Evolutionary conservation across 2,113 vertebrate genomes (phyloP), one percentile per base, ranked within the genome.

Genomic region (Chamaetylas fuelleborni): DNA sequence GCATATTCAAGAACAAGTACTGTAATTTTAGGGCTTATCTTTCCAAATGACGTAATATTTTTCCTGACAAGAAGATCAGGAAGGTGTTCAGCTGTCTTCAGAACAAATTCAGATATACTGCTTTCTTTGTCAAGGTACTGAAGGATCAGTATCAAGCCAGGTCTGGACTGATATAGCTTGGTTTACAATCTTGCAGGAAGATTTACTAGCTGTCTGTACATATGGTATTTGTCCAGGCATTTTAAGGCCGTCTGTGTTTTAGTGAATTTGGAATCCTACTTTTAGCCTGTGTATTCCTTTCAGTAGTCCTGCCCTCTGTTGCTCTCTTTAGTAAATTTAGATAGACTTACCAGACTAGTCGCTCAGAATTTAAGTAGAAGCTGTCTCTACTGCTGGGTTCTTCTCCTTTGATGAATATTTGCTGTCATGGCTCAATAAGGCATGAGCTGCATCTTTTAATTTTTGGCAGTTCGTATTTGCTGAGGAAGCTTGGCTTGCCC

Each of bases 321-420:
- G 38, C 82, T 94, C 67, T 84, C 94, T 95, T 60, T 42, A 83
- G n/a, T 92, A 97, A 95, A 95, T 97, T 97, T 36, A 36, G 36
- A 36, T 93, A 64, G 79, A 94, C 1, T 36, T 93, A 61, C 28
- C 42, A 87, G 66, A 36, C 25, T 87, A 36, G 78, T 92, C 88
- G 88, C 53, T 51, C 62, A 95, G 48, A 96, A 81, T 66, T 80
- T 82, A 90, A 74, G 65, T 54, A 95, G 83, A 86, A 86, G 57
- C 91, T 89, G 78, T 96, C 79, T 96, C 31, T 96, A 81, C 48
- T 92, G 22, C 31, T 96, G 76, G 45, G 62, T 36, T 94, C 86
- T 97, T 97, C 90, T 88, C n/a, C 43, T 97, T 88, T 97, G 93
- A 98, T 96, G 81, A 96, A 97, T 98, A 96, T 96, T 98, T 97